Percentiles rank a stretch among this genome's conserved stretches.
phyloP scores from a whole-genome alignment of 2,113 vertebrate genomes.

The Pampusana beccarii region DNA sequence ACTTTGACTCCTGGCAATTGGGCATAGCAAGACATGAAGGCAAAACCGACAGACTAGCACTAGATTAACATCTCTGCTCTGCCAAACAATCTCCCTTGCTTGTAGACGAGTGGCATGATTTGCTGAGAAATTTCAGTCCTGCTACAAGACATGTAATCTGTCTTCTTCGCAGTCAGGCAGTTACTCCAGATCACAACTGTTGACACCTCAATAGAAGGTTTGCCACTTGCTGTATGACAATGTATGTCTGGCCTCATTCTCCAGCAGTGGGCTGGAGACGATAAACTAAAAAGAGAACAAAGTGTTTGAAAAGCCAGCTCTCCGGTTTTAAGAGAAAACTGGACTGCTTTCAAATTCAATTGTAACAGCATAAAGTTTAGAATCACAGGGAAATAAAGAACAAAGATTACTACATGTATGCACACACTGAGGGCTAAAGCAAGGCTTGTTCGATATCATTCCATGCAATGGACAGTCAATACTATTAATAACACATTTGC shows the following conservation, averaged over 20 bases:
- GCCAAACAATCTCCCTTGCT: background rate
- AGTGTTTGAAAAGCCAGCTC: background rate
- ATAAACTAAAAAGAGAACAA: background rate
- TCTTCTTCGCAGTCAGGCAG: background rate
- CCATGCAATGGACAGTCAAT: background rate
- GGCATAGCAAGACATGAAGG: background rate
- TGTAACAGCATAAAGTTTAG: background rate
- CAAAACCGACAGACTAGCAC: background rate
- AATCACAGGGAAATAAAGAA: background rate
- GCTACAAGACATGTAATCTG: accelerated
- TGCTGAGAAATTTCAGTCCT: background rate
- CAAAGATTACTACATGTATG: background rate
- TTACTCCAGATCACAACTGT: background rate
- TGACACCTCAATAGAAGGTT: background rate
- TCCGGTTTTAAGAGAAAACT: background rate
- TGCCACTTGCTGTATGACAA: background rate
- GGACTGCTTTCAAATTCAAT: background rate
- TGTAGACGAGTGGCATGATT: background rate
- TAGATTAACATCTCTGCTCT: background rate
- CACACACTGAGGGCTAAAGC: background rate
- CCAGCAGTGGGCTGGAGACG: background rate
- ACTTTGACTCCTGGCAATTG: background rate
- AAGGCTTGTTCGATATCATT: background rate
- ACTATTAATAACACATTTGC: background rate
- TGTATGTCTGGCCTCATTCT: background rate